Evolutionary conservation across 2,888 invertebrate species (phyloP), one percentile per base, ranked within the genome.

Genomic region (Cabera pusaria): DNA sequence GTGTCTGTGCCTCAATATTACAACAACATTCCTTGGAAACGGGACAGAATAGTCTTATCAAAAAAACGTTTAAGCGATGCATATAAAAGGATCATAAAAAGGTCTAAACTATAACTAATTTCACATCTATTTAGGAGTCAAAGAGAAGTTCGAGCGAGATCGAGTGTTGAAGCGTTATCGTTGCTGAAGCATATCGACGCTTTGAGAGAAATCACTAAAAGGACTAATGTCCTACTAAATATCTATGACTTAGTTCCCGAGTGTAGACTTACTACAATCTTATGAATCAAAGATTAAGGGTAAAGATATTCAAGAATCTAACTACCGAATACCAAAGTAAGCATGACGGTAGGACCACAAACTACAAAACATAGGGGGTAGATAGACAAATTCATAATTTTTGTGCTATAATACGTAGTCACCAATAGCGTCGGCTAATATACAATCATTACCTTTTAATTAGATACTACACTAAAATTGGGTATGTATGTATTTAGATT

Each of bases 241-340:
- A 60, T 66, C 79, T 83, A 86, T 80, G 83, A 86, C 84, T 83
- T 83, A 86, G 80, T 75, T 77, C 73, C 69, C 71, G 68, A 79
- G 69, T 74, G 66, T 62, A 70, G 70, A 74, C 77, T 79, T 79
- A 81, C 45, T 68, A 70, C 63, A 73, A 75, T 72, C 67, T 74
- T 74, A 75, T 12, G 11, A 71, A 69, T 60, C 57, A 55, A 61
- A 56, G 58, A 60, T 60, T 58, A 58, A 56, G 70, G 64, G 53
- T 52, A 64, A 64, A 71, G 56, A 59, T 63, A 73, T 66, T 72
- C 59, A 72, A 56, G 56, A 56, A 68, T 58, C 58, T 58, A 64
- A 52, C 52, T 60, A 61, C 34, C 51, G 59, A 47, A 54, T 43
- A 45, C 43, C 47, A 35, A 47, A 52, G 38, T 32, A 29, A 42